Base-by-base conservation (phyloP, 1,140 invertebrate genomes). In the Octopus bimaculoides region DNA sequence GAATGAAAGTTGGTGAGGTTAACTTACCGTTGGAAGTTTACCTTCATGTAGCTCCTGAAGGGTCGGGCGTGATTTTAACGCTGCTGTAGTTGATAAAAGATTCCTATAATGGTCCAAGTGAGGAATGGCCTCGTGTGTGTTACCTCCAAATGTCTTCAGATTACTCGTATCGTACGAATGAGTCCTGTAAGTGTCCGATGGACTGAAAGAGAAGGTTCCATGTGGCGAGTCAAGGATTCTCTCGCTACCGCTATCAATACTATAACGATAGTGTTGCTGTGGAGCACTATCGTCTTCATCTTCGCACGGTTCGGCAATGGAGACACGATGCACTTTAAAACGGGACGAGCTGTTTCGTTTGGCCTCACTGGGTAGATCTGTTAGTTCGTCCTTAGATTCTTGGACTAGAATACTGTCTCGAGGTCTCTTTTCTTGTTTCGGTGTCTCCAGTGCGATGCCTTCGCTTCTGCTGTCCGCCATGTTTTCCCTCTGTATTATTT, bases 21-120 rank as follows among this genome's bases (percentile, higher is more conserved):
- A 61, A 75, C 26, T 75, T 53, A 75, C 74, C 74, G 26, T 75
- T 7, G 5, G 5, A 0, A 52, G 74, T 53, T 75, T 75, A 5
- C 74, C 87, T 80, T 97, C 95, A 90, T 97, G 96, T 5, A 98
- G 92, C 90, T 98, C 96, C 87, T 97, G 96, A 17, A 98, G 91
- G 5, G 97, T 97, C 5, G 97, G 97, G 86, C 97, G 86, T 94
- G 92, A 84, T 95, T 95, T 89, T n/a, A 88, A 61, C 20, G 94
- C 95, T 85, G 96, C 96, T 73, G 97, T 94, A 4, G 92, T 85
- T 26, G 95, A 96, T 92, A 97, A 92, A 81, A 97, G 95, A 89
- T 98, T 97, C 80, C 96, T 93, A 90, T 98, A 98, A 91, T 98
- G 97, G 88, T 98, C 96, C 85, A 97, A 89, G 76, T 96, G 92